Base-by-base conservation (phyloP, 2,797 vertebrate genomes). In the Eulemur coronatus region DNA sequence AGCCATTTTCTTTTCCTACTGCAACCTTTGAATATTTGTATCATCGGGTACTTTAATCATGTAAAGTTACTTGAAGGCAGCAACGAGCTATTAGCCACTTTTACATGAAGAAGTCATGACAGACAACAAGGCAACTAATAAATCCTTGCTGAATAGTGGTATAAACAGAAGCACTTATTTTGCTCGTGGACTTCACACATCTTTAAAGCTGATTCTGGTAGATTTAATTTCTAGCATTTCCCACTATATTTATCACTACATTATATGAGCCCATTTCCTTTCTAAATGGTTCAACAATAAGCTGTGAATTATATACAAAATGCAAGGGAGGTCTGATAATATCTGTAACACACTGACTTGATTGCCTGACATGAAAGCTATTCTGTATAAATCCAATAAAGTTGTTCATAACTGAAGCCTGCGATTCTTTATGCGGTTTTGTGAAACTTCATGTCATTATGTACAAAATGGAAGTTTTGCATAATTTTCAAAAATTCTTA, bases 161-260 rank as follows among this genome's bases (percentile, higher is more conserved):
- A 84, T 78, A 79, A 22, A 55, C 43, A 20, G 2, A 46, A 80
- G 6, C 24, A 82, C 5, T 84, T 55, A 41, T 52, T 94, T 91
- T 82, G 33, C n/a, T 80, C 6, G 13, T 75, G 50, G 28, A 67
- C 17, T 82, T 35, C 6, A 38, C 2, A 75, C 7, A 76, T 67
- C 79, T 90, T 59, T 59, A 61, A 92, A 94, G 38, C 12, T 84
- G 15, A 11, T 55, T 95, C 30, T 65, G 18, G 11, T 85, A 84
- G 15, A 35, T 84, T 81, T 97, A 78, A 55, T 43, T 97, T 91
- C 63, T 11, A 50, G 26, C 79, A 4, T 92, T 96, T 91, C 10
- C 12, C 1, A 35, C 2, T 30, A 22, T 24, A 52, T 50, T 9
- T 75, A 43, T 35, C 73, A 70, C 5, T 97, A 95, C 11, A 65